Evolutionary conservation across 2,888 invertebrate species (phyloP), one percentile per base, ranked within the genome.

Genomic region (Phragmatobia fuliginosa): DNA sequence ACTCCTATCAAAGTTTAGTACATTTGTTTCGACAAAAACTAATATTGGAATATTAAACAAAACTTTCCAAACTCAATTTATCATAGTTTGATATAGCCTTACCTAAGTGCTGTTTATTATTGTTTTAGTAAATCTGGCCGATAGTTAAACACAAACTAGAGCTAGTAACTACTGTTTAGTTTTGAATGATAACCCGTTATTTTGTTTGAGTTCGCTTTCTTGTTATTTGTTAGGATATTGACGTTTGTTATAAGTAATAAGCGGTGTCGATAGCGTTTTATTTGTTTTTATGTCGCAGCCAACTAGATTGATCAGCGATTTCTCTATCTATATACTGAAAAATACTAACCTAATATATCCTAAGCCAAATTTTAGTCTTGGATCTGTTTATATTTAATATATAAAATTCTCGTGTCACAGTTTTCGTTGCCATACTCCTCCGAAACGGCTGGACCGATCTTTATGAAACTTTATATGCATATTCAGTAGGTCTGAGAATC

Each of bases 101-200:
- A n/a, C n/a, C n/a, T 65, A 59, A 68, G 60, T 66, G 64, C 45
- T 68, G 74, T 78, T 76, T 73, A 62, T 59, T 60, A 64, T 31
- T 61, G 70, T 71, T 80, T 64, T 61, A 73, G 64, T 72, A 52
- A 71, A 33, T 28, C 61, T 16, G 63, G 45, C 45, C 45, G 64
- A 74, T 77, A 70, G 68, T 74, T 73, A 67, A 75, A 75, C 75
- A 70, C 45, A 61, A 66, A 62, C 58, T 61, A 38, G 28, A 60
- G 59, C 61, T 62, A 56, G 28, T 28, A 76, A 76, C 66, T 75
- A 73, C 64, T 65, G 68, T 67, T 74, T 70, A 75, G 77, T 68
- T 75, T 49, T 64, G 59, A 71, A 72, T 77, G 83, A 82, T 84
- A 82, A 79, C 79, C 74, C 67, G 38, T 74, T 80, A 76, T 82